These are phyloP conservation scores for Tiphia femorata DNA, from an alignment of 2,888 invertebrate genomes.

Conservation along the genomic window DNA sequence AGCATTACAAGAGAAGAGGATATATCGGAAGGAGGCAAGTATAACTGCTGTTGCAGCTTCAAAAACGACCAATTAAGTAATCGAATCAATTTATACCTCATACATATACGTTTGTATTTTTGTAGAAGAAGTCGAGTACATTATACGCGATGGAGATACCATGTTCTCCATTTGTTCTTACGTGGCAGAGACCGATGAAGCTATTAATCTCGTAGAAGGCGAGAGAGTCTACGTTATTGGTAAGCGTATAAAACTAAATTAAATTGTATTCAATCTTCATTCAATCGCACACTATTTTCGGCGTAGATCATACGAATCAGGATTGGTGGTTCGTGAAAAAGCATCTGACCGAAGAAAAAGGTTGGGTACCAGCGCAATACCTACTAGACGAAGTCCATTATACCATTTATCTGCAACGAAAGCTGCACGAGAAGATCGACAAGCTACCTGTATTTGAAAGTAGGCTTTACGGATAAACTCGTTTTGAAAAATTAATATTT, in stretches of 20 bases:
- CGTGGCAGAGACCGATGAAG: constrained; percentile 88
- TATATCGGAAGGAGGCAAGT: constrained; percentile 72
- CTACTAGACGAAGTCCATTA: constrained; percentile 87
- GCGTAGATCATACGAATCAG: constrained; percentile 81
- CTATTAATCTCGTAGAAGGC: constrained; percentile 90
- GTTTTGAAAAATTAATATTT: not conserved
- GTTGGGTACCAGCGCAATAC: constrained; percentile 93
- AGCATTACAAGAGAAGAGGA: constrained; percentile 79
- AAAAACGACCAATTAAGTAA: constrained; percentile 3
- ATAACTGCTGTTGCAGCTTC: constrained; percentile 10
- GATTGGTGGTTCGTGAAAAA: constrained; percentile 96
- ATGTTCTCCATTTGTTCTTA: constrained; percentile 89
- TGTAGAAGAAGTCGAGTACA: constrained; percentile 65
- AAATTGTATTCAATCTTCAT: not conserved
- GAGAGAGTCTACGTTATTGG: constrained; percentile 88
- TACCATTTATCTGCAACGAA: constrained; percentile 86
- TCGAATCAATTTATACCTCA: too few relatives aligned
- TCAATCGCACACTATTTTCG: not conserved
- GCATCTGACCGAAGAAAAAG: constrained; percentile 89
- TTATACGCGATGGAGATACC: constrained; percentile 80
- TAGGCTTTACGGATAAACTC: constrained; percentile 69
- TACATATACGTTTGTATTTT: constrained; percentile 10
- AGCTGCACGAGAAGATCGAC: constrained; percentile 91
- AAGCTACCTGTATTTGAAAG: constrained; percentile 93
- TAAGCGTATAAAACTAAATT: constrained; percentile 57